Evolutionary conservation across 2,797 vertebrate genomes (phyloP).

Genomic region (Sitta carolinensis): DNA sequence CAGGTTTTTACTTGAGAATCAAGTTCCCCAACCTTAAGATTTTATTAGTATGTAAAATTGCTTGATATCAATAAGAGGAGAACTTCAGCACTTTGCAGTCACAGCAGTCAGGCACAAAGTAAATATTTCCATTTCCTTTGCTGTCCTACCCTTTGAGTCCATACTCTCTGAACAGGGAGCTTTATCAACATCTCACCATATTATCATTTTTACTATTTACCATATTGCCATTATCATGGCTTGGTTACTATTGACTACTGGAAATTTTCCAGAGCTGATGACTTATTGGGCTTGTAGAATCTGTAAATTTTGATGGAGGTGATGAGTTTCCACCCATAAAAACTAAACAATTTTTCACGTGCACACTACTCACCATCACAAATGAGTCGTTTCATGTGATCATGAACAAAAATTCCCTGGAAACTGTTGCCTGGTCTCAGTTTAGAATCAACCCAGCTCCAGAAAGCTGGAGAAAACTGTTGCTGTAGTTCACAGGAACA

Average conservation of each 20-base stretch:
- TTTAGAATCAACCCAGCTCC: background rate
- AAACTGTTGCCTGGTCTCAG: background rate
- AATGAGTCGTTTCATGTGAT: background rate
- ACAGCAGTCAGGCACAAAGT: background rate
- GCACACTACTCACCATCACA: background rate
- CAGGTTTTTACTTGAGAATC: background rate
- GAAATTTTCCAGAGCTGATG: background rate
- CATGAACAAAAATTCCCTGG: background rate
- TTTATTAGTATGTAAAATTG: background rate
- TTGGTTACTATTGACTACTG: background rate
- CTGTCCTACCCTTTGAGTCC: background rate
- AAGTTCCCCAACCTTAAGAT: background rate
- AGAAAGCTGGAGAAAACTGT: background rate
- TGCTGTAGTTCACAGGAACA: background rate
- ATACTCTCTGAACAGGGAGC: background rate
- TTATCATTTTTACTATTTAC: background rate
- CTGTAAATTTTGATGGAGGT: background rate
- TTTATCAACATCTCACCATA: background rate
- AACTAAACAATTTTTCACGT: background rate
- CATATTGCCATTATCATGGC: no score
- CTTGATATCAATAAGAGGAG: background rate
- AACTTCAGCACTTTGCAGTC: background rate
- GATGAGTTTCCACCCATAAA: background rate
- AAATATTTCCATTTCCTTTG: background rate
- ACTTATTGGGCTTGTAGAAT: background rate